These are phyloP conservation scores for Conchocele bisecta DNA, from an alignment of 2,888 invertebrate species.

Conservation along the genomic window DNA sequence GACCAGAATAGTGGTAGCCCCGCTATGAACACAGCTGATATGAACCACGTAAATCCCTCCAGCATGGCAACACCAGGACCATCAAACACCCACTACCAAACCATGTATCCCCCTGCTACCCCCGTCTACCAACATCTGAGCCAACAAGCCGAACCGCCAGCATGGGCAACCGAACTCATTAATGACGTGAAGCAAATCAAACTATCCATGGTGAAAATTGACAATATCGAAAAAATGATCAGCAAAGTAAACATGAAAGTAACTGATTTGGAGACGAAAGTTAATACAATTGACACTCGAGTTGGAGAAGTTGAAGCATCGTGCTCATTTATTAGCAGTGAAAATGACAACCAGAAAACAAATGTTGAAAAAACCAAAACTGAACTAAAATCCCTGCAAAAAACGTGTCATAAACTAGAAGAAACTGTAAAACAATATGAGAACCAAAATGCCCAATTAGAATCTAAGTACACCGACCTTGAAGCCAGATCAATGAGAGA, in stretches of 20 bases:
- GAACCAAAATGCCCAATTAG: background rate
- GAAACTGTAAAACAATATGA: background rate
- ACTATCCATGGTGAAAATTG: background rate
- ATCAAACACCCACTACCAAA: too few species aligned
- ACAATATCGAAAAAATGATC: background rate
- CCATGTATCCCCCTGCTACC: too few species aligned
- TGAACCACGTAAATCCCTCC: too few species aligned
- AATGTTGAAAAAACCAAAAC: background rate
- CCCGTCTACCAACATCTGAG: too few species aligned
- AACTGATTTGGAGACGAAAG: background rate
- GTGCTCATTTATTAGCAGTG: background rate
- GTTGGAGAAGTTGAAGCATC: background rate
- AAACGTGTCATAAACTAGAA: background rate
- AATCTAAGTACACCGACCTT: conserved; percentile 8
- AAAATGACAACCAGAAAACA: background rate
- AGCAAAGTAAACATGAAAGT: background rate
- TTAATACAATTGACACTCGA: background rate
- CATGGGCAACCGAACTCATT: background rate
- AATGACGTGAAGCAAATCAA: conserved; percentile 1
- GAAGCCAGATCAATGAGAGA: conserved; percentile 22
- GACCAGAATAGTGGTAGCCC: too few species aligned
- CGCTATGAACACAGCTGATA: too few species aligned
- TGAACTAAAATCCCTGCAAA: background rate
- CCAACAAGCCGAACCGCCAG: background rate
- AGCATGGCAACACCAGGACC: too few species aligned